A percentile compares a stretch with the other conserved stretches of the same genome.
phyloP scores from a whole-genome alignment of 2,113 vertebrate species.

The Zingel zingel region DNA sequence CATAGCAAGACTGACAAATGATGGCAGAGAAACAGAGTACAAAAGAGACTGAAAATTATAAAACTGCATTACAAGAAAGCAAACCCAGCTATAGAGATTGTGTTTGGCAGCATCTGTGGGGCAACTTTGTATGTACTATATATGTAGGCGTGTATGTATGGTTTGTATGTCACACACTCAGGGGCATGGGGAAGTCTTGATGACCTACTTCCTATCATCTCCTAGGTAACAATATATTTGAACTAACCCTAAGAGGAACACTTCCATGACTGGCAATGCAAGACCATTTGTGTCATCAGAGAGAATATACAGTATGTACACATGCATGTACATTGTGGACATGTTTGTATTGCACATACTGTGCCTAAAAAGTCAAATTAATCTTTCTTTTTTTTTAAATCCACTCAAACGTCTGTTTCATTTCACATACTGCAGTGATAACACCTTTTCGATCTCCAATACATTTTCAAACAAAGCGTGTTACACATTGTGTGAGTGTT shows the following conservation, averaged over 20 bases:
- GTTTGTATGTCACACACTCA: constrained; percentile 33
- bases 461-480: constrained; percentile 38
- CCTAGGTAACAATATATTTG: constrained; percentile 68
- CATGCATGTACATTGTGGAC: background rate
- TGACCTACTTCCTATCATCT: constrained; percentile 71
- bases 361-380: background rate
- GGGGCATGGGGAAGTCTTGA: constrained; percentile 32
- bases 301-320: background rate
- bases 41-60: background rate
- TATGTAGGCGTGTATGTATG: constrained; percentile 18
- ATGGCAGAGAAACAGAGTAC: background rate
- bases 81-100: constrained; percentile 13
- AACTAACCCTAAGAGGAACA: constrained; percentile 36
- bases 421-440: background rate
- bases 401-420: background rate
- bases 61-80: constrained; percentile 4
- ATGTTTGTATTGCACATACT: background rate
- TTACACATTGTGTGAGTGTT: constrained; percentile 28
- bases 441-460: constrained; percentile 8
- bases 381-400: constrained; percentile 6
- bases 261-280: background rate
- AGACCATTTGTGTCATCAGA: background rate
- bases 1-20: background rate
- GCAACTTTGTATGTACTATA: background rate
- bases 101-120: constrained; percentile 10